Evolutionary conservation across 2,888 invertebrate species (phyloP).

Genomic region (Heteromurus nitidus): DNA sequence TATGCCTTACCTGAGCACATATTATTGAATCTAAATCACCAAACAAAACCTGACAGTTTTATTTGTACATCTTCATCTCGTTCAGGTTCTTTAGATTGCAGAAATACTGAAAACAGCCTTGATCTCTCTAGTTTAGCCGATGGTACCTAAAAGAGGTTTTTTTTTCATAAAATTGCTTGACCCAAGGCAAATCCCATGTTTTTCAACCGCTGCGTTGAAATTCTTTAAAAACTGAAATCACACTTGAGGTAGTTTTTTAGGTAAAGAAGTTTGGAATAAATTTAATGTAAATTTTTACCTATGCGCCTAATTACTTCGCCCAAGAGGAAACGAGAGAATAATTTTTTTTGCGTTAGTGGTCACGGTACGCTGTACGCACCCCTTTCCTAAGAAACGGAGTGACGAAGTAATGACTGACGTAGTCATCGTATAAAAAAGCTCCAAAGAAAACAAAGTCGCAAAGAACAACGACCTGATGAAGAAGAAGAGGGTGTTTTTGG

Average conservation of each 20-base stretch:
- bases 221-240: not conserved
- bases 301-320: not conserved
- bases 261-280: not conserved
- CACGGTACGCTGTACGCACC: conserved; percentile 12
- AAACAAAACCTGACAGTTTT: conserved; percentile 19
- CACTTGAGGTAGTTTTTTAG: not conserved
- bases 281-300: not conserved
- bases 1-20: no score
- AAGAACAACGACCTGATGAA: conserved; percentile 39
- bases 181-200: conserved; percentile 4
- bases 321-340: conserved; percentile 13
- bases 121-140: not conserved
- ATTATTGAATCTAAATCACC: not conserved
- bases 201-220: no score
- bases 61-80: not conserved
- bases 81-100: not conserved
- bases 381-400: conserved; percentile 22
- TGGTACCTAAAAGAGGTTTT: not conserved
- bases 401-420: conserved; percentile 25
- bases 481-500: not conserved
- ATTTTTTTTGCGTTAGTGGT: conserved; percentile 2
- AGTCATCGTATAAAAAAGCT: conserved; percentile 2
- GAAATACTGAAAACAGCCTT: not conserved
- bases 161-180: not conserved
- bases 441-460: no score